Evolutionary conservation across 2,888 invertebrate genomes (phyloP).

Genomic region (Mythimna impura): DNA sequence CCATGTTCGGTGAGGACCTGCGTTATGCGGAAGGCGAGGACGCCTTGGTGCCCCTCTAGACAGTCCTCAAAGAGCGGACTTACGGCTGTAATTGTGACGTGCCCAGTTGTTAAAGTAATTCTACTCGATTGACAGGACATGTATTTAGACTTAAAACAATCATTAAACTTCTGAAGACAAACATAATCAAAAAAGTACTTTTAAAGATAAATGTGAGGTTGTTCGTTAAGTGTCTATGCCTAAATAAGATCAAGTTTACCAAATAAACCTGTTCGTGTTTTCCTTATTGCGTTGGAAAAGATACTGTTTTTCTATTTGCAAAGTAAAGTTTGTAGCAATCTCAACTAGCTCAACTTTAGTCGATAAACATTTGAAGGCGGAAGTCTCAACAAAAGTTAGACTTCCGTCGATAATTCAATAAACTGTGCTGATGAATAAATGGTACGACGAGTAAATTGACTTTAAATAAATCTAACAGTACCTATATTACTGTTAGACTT

Average conservation of each 20-base stretch:
- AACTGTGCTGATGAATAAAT: conserved; percentile 24
- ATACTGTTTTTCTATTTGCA: conserved; percentile 48
- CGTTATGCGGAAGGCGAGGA: too few relatives aligned
- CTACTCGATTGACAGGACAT: too few relatives aligned
- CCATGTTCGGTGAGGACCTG: too few relatives aligned
- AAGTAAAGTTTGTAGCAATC: conserved; percentile 40
- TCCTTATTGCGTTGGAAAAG: conserved; percentile 41
- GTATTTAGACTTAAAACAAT: too few relatives aligned
- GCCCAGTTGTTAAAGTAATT: too few relatives aligned
- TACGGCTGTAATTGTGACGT: too few relatives aligned
- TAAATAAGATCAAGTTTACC: conserved; percentile 16
- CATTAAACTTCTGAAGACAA: too few relatives aligned
- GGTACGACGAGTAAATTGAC: neutral
- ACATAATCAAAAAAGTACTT: neutral
- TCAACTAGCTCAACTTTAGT: conserved; percentile 35
- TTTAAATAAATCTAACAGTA: too few relatives aligned
- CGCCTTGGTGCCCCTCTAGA: too few relatives aligned
- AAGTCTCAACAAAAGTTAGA: conserved; percentile 15
- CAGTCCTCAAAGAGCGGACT: too few relatives aligned
- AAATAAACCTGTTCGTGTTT: conserved; percentile 23
- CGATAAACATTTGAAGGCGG: conserved; percentile 37
- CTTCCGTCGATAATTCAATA: conserved; percentile 32
- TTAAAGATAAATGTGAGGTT: too few relatives aligned
- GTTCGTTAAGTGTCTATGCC: neutral
- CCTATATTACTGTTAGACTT: too few relatives aligned